These are phyloP conservation scores for Drosophila cracens DNA, from an alignment of 2,888 invertebrate species.

Conservation along the genomic window DNA sequence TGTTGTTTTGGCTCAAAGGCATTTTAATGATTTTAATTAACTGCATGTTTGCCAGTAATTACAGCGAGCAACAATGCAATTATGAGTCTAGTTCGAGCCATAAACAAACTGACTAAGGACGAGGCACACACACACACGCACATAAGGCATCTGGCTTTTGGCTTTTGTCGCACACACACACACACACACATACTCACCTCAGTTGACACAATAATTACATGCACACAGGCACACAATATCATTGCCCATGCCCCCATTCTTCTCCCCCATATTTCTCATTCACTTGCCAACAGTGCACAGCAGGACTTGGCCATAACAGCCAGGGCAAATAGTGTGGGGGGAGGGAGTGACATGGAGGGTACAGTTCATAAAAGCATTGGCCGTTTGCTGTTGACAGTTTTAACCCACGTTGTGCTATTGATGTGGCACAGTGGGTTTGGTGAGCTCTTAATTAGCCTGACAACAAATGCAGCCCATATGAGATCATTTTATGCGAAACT, in stretches of 20 bases:
- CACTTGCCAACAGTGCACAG: conserved; percentile 24
- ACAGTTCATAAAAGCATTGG: conserved; percentile 53
- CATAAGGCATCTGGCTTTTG: conserved; percentile 38
- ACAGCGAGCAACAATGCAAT: conserved; percentile 77
- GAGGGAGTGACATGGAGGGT: background rate
- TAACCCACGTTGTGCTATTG: conserved; percentile 43
- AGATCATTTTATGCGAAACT: background rate
- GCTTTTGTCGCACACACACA: conserved; percentile 58
- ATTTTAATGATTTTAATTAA: conserved; percentile 79
- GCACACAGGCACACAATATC: conserved; percentile 37
- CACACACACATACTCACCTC: conserved; percentile 66
- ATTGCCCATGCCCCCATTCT: background rate
- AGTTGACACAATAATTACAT: conserved; percentile 78
- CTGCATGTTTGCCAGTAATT: conserved; percentile 77
- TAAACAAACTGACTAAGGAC: conserved; percentile 59
- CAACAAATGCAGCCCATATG: conserved; percentile 11
- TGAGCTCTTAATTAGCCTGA: conserved; percentile 14
- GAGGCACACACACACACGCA: conserved; percentile 18
- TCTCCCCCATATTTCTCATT: background rate
- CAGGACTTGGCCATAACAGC: conserved; percentile 16
- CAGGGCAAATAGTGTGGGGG: background rate
- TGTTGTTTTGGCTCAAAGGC: conserved; percentile 64
- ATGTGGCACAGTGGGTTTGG: conserved; percentile 51
- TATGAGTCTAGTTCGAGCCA: conserved; percentile 68
- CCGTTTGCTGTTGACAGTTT: conserved; percentile 59